A percentile compares a stretch with the other conserved stretches of the same genome.
phyloP scores from a whole-genome alignment of 2,888 invertebrate species.

The Rhagium mordax region DNA sequence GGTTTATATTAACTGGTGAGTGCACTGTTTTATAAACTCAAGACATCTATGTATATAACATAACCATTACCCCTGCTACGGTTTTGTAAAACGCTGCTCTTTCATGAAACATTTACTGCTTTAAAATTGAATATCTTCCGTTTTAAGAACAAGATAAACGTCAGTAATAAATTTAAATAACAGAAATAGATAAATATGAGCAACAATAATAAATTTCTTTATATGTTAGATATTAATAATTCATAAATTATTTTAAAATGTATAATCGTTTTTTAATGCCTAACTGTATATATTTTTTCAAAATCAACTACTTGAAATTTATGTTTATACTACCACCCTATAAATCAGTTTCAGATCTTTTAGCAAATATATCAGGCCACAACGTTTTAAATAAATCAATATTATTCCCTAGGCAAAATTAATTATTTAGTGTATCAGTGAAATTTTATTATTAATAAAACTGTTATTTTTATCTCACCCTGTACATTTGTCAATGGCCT shows the following conservation, averaged over 20 bases:
- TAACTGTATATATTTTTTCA: background rate
- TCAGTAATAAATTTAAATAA: background rate
- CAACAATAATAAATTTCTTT: background rate
- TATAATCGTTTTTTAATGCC: background rate
- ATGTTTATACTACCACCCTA: background rate
- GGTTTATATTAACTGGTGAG: too few relatives aligned
- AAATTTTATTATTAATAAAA: background rate
- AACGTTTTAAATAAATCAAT: background rate
- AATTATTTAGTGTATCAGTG: too few relatives aligned
- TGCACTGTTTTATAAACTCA: too few relatives aligned
- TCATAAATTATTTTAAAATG: slow-evolving; percentile 8
- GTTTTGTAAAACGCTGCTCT: background rate
- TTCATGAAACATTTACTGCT: background rate
- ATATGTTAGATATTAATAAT: background rate
- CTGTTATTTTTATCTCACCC: slow-evolving; percentile 3
- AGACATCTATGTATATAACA: too few relatives aligned
- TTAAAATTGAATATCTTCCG: background rate
- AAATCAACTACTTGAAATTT: background rate
- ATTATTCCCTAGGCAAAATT: too few relatives aligned
- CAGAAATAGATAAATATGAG: background rate
- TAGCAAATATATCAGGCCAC: background rate
- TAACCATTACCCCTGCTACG: too few relatives aligned
- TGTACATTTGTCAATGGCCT: slow-evolving; percentile 20
- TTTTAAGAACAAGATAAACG: background rate
- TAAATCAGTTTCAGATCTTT: background rate